phyloP scores from a whole-genome alignment of 2,797 vertebrate genomes.

The Nyctibius grandis region DNA sequence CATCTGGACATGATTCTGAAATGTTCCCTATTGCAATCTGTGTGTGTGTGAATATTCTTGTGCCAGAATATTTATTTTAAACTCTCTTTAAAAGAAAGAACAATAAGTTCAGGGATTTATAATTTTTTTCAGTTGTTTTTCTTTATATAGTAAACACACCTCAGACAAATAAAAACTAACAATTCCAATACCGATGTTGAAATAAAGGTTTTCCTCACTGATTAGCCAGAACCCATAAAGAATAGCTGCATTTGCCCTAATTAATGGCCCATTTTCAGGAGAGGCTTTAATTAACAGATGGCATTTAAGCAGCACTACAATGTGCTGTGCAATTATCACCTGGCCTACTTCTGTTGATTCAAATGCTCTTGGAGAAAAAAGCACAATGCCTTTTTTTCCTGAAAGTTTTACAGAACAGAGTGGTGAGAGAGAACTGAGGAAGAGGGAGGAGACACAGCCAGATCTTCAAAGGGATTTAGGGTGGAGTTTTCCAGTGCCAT shows the following conservation, averaged over 20 bases:
- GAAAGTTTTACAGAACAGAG: background rate
- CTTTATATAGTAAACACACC: background rate
- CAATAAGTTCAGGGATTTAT: background rate
- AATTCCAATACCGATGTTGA: background rate
- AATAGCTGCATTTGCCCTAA: slow-evolving; percentile 11
- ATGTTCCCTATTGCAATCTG: background rate
- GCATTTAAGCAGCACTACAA: slow-evolving; percentile 6
- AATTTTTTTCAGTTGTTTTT: background rate
- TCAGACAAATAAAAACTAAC: background rate
- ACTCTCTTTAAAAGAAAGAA: background rate
- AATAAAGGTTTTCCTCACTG: background rate
- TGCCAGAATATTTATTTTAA: slow-evolving; percentile 3
- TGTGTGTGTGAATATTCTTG: background rate
- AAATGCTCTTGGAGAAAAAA: background rate
- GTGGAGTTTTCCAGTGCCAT: background rate
- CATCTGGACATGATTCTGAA: slow-evolving; percentile 25
- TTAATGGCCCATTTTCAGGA: slow-evolving; percentile 37
- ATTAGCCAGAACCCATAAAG: background rate
- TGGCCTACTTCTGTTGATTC: slow-evolving; percentile 39
- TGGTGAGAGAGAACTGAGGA: background rate
- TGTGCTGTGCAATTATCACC: slow-evolving; percentile 31
- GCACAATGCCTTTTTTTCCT: background rate
- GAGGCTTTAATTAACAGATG: slow-evolving; percentile 55
- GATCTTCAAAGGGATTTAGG: background rate
- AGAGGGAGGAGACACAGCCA: background rate